These are phyloP conservation scores for Caenorhabditis sp. DNA, from an alignment of 2,888 invertebrate genomes.

Conservation along the genomic window DNA sequence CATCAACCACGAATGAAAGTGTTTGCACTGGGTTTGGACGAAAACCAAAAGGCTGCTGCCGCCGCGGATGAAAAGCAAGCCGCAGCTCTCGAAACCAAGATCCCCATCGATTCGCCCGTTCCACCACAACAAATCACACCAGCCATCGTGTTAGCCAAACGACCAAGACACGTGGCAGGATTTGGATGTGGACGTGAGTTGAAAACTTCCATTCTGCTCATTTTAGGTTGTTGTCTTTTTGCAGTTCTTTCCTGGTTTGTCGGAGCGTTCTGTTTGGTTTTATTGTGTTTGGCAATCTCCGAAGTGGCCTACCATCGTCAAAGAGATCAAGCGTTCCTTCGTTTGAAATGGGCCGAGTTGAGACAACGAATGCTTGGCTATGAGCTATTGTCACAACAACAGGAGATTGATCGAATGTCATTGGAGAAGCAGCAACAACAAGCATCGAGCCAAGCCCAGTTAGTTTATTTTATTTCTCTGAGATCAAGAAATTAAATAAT, in stretches of 20 bases:
- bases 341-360: constrained; percentile 68
- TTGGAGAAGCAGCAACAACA: constrained; percentile 30
- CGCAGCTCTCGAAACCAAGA: background rate
- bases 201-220: no score
- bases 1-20: constrained; percentile 66
- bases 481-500: no score
- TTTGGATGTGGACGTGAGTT: constrained; percentile 2
- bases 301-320: constrained; percentile 69
- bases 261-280: constrained; percentile 62
- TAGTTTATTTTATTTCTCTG: background rate
- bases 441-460: background rate
- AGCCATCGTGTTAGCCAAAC: background rate
- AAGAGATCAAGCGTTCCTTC: constrained; percentile 67
- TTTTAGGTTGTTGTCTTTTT: constrained; percentile 4
- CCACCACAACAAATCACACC: background rate
- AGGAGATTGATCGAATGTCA: constrained; percentile 34
- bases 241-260: constrained; percentile 63
- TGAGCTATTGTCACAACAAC: constrained; percentile 49
- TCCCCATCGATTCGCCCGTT: background rate
- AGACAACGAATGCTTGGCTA: constrained; percentile 63
- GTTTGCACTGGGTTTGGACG: constrained; percentile 68
- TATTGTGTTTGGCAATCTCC: constrained; percentile 63
- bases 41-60: constrained; percentile 53
- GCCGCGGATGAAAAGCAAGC: background rate
- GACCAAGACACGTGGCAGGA: background rate